Evolutionary conservation across 2,888 invertebrate genomes (phyloP), one percentile per base, ranked within the genome.

Genomic region (Philopedon plagiatum): DNA sequence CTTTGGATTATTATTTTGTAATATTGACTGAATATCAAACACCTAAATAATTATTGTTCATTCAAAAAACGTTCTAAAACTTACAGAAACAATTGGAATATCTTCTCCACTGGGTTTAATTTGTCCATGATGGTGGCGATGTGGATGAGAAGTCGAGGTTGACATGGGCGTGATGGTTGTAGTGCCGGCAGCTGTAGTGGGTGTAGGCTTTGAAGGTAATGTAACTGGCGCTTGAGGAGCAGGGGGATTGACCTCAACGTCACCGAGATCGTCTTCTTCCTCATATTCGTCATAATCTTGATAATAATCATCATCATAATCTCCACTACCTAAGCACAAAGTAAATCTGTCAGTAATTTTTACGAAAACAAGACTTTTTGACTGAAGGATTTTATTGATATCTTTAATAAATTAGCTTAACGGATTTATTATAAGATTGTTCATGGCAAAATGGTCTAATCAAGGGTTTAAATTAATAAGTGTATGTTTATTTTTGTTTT

Each of bases 71-170:
- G n/a, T n/a, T n/a, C n/a, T n/a, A n/a, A n/a, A 34, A 32, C 51
- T 9, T 23, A 69, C 62, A n/a, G 62, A 37, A 19, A 41, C 13
- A 13, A 37, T 63, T 21, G 60, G 62, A 61, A 15, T 49, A 56
- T 69, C 32, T 23, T 74, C 56, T 65, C 77, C 73, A 51, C 77
- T 78, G 3, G 78, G 77, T 57, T 79, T 79, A 0, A 75, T 77
- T 78, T 86, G 85, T n/a, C 87, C 86, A 78, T 87, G 86, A 77
- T 87, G 86, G 77, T 87, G 87, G 57, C 87, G 80, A 77, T 87
- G 87, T 7, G 84, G 86, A 80, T 87, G 87, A 61, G 80, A 74
- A 9, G 76, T 66, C 19, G 71, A 62, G 5, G 68, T 32, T 54
- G 64, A 56, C 11, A 75, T 73, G 7, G 76, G 65, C 32, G 76